Percentiles rank a stretch among this genome's conserved stretches.
Conservation (phyloP, 1,140 invertebrate genomes). For the Calliopsis andreniformis region DNA sequence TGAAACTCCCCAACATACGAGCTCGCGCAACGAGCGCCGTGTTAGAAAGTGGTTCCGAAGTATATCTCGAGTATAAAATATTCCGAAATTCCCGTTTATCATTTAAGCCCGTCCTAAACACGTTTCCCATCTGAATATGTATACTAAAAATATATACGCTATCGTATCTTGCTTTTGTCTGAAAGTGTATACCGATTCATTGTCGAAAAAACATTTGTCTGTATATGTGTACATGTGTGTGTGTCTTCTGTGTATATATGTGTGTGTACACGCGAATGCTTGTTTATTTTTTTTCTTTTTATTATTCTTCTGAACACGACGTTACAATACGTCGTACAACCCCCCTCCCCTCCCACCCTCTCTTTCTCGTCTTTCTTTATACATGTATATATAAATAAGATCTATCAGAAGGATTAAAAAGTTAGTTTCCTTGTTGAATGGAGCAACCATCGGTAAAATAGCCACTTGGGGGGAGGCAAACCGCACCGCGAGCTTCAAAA, state of each 20-base stretch:
- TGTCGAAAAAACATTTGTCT: conserved; percentile 1
- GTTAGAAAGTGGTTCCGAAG: not conserved
- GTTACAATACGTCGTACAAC: not conserved
- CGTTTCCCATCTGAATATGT: conserved; percentile 23
- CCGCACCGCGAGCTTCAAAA: conserved; percentile 46
- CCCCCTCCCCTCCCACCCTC: too few species aligned
- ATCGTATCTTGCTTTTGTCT: conserved; percentile 5
- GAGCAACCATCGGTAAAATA: conserved; percentile 26
- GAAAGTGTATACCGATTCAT: conserved; percentile 32
- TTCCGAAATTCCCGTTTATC: conserved; percentile 22
- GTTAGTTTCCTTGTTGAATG: conserved; percentile 8
- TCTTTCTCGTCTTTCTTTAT: not conserved
- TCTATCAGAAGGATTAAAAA: conserved; percentile 31
- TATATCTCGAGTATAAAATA: conserved; percentile 40
- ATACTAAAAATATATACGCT: conserved; percentile 43
- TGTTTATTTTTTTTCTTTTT: not conserved
- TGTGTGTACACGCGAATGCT: not conserved
- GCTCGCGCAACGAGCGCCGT: not conserved
- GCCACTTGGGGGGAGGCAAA: conserved; percentile 37
- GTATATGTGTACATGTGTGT: not conserved
- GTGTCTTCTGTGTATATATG: not conserved
- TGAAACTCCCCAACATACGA: conserved; percentile 17
- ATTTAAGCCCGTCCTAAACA: conserved; percentile 11
- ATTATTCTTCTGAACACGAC: too few species aligned
- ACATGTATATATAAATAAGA: conserved; percentile 26